Percentiles rank a stretch among this genome's conserved stretches.
These are phyloP conservation scores for Palloptera scutellata DNA, from an alignment of 2,888 invertebrate genomes.

Conservation along the genomic window DNA sequence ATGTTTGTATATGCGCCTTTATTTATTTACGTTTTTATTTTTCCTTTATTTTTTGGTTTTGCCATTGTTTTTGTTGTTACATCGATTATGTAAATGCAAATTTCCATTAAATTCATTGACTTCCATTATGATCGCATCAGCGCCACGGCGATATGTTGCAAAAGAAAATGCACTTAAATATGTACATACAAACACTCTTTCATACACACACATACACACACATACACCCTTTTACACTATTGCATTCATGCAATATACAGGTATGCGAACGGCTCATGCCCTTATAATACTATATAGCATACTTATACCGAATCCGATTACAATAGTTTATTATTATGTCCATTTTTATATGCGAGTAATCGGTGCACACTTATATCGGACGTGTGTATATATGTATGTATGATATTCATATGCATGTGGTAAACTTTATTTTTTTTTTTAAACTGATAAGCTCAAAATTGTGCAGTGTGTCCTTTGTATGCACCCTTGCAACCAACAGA, in stretches of 20 bases:
- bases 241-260: not conserved
- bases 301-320: too few species aligned
- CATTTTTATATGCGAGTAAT: too few species aligned
- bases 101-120: constrained; percentile 58
- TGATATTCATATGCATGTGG: too few species aligned
- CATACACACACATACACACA: constrained; percentile 24
- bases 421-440: too few species aligned
- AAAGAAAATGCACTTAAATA: constrained; percentile 31
- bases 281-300: too few species aligned
- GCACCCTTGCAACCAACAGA: too few species aligned
- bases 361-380: too few species aligned
- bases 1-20: not conserved
- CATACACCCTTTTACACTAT: not conserved
- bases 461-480: too few species aligned
- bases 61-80: constrained; percentile 34
- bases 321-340: too few species aligned
- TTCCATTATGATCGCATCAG: constrained; percentile 42
- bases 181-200: constrained; percentile 17
- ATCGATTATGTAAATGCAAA: constrained; percentile 55
- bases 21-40: not conserved
- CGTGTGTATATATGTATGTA: too few species aligned
- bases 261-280: too few species aligned
- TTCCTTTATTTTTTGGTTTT: not conserved
- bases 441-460: too few species aligned
- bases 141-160: constrained; percentile 13